Evolutionary conservation across 2,888 invertebrate species (phyloP).

Genomic region (Autographa pulchrina): DNA sequence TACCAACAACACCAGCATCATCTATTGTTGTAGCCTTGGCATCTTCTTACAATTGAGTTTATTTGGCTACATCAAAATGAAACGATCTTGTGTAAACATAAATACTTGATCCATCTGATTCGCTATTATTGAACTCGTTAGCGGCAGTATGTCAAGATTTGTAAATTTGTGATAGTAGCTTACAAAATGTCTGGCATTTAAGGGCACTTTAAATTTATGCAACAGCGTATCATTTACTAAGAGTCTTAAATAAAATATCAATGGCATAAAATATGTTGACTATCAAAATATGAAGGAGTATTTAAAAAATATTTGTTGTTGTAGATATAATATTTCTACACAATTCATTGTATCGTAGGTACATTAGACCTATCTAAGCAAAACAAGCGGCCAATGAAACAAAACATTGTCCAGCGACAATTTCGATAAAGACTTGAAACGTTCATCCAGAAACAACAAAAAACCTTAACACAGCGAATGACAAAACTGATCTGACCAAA

Average conservation of each 20-base stretch:
- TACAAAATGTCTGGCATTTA: constrained; percentile 34
- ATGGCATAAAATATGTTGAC: not conserved
- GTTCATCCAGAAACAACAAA: not conserved
- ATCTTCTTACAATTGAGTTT: constrained; percentile 71
- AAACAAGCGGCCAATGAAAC: not conserved
- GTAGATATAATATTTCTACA: no score
- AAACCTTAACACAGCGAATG: not conserved
- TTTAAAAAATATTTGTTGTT: not conserved
- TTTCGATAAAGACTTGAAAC: not conserved
- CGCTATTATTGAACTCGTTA: constrained; percentile 77
- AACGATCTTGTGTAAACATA: constrained; percentile 74
- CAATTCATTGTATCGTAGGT: no score
- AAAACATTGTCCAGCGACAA: not conserved
- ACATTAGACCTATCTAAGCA: no score
- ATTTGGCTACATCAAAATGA: constrained; percentile 71
- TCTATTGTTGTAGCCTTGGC: constrained; percentile 83
- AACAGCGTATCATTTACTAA: not conserved
- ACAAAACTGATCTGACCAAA: constrained; percentile 30
- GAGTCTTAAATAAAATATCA: not conserved
- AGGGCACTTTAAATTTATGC: constrained; percentile 9
- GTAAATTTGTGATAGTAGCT: constrained; percentile 38
- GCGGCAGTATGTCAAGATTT: constrained; percentile 59
- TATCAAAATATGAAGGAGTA: not conserved
- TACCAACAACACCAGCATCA: constrained; percentile 78
- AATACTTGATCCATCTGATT: constrained; percentile 70